Conservation (phyloP, 1,140 invertebrate species). For the Drosophila parvula region DNA sequence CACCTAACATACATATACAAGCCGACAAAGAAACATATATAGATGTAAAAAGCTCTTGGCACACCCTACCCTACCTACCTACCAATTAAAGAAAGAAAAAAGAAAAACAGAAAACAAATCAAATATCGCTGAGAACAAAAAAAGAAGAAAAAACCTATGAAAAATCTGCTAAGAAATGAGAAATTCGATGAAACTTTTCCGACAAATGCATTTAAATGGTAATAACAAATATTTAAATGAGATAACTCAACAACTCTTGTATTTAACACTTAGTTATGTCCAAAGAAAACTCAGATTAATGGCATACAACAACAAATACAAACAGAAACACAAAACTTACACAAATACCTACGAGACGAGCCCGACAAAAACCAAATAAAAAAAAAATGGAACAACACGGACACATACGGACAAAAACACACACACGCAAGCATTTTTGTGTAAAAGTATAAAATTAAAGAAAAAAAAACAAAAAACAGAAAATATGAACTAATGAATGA, state of each 20-base stretch:
- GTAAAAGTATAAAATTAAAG: conserved; percentile 60
- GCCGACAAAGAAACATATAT: conserved; percentile 16
- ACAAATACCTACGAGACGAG: conserved; percentile 25
- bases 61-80: conserved; percentile 17
- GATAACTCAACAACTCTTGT: conserved; percentile 65
- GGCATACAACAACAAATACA: conserved; percentile 17
- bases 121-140: conserved; percentile 26
- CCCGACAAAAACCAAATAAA: neutral
- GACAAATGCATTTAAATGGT: conserved; percentile 78
- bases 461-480: conserved; percentile 52
- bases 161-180: conserved; percentile 39
- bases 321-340: conserved; percentile 11
- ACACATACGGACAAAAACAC: conserved; percentile 20
- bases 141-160: neutral
- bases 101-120: conserved; percentile 19
- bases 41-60: conserved; percentile 47
- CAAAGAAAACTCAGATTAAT: conserved; percentile 45
- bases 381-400: conserved; percentile 12
- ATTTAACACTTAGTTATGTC: conserved; percentile 71
- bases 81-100: conserved; percentile 8
- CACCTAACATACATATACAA: conserved; percentile 24
- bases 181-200: conserved; percentile 67
- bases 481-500: conserved; percentile 79
- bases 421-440: conserved; percentile 69
- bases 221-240: conserved; percentile 68